Evolutionary conservation across 2,113 vertebrate genomes (phyloP).

Genomic region (Zingel zingel): DNA sequence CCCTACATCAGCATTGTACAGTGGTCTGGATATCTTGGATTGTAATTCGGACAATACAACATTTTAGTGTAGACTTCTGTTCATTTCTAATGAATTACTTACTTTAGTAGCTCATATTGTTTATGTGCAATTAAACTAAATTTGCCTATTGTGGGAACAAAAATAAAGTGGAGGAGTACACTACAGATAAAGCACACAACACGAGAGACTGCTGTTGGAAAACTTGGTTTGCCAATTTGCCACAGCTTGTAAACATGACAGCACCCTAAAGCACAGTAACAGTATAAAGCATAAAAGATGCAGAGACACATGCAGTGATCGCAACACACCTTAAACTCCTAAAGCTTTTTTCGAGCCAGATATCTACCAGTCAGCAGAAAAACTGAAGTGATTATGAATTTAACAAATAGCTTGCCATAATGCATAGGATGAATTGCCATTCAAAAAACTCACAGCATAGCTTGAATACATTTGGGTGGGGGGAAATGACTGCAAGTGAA

Average conservation of each 20-base stretch:
- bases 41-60: background rate
- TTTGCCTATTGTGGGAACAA: background rate
- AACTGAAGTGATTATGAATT: background rate
- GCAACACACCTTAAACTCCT: background rate
- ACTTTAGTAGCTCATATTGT: background rate
- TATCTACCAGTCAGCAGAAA: conserved; percentile 9
- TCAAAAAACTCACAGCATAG: background rate
- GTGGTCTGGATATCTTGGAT: background rate
- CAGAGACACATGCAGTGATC: background rate
- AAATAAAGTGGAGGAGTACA: background rate
- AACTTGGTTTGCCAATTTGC: conserved; percentile 5
- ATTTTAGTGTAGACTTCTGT: too few species aligned
- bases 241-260: conserved; percentile 24
- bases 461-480: background rate
- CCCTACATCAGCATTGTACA: conserved; percentile 7
- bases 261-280: conserved; percentile 9
- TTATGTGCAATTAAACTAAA: background rate
- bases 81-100: background rate
- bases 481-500: background rate
- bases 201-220: background rate
- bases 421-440: background rate
- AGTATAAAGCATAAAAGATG: background rate
- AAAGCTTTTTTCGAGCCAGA: background rate
- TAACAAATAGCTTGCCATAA: background rate
- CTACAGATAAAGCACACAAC: conserved; percentile 1